Evolutionary conservation across 2,113 vertebrate genomes (phyloP).

Genomic region (Tetrax tetrax): DNA sequence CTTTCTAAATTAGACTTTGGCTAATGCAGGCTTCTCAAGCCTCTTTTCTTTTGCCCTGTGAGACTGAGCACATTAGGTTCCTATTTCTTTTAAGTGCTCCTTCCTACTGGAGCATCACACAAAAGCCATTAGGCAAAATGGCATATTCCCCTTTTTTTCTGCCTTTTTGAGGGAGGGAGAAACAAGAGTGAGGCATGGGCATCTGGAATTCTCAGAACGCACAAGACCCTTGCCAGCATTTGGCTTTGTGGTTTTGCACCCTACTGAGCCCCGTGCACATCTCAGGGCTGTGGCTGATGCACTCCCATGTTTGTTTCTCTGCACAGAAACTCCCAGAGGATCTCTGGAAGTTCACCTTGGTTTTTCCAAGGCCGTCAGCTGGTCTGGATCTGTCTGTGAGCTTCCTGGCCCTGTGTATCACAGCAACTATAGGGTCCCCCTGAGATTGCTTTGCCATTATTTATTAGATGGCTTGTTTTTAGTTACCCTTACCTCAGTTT

Average conservation of each 20-base stretch:
- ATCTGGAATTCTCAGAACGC: neutral
- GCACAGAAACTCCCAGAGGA: neutral
- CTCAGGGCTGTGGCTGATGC: rapidly evolving
- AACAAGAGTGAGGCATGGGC: neutral
- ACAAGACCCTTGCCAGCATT: neutral
- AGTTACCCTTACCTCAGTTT: neutral
- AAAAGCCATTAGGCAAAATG: neutral
- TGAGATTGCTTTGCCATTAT: neutral
- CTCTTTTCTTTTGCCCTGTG: neutral
- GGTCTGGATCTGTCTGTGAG: neutral
- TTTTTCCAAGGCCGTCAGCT: neutral
- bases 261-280: neutral
- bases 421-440: neutral
- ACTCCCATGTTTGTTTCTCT: rapidly evolving
- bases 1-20: neutral
- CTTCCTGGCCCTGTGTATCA: neutral
- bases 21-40: neutral
- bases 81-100: neutral
- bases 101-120: neutral
- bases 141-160: neutral
- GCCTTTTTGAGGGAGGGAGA: rapidly evolving
- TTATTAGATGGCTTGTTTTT: neutral
- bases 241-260: neutral
- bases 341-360: neutral
- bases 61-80: neutral